Conservation (phyloP, 1,140 invertebrate species). For the Pachypeltis micranthus region DNA sequence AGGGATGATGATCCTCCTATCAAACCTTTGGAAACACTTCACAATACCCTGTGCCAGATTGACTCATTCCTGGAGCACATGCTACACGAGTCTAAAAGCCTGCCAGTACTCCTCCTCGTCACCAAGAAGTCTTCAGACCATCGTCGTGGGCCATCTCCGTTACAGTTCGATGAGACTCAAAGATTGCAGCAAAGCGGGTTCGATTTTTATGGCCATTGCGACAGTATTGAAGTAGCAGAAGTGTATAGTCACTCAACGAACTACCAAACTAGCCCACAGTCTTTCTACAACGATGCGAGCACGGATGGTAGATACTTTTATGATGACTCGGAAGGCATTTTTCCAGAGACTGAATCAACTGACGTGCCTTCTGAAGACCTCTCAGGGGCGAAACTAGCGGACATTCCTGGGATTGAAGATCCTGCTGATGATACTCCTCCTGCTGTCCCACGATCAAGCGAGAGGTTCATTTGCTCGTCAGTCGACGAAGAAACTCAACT, state of each 20-base stretch:
- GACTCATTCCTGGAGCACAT: constrained; percentile 77
- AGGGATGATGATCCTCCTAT: constrained; percentile 85
- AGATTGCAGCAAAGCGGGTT: constrained; percentile 1
- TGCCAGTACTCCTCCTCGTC: constrained; percentile 58
- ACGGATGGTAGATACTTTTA: background rate
- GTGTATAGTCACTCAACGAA: constrained; percentile 16
- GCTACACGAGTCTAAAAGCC: constrained; percentile 55
- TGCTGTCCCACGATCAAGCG: background rate
- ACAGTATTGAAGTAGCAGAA: constrained; percentile 25
- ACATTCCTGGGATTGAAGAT: background rate
- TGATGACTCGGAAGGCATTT: background rate
- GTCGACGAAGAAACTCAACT: background rate
- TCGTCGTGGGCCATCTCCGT: too few species aligned
- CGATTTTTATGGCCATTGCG: constrained; percentile 19
- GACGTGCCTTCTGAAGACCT: background rate
- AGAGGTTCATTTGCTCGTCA: background rate
- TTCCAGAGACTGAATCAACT: background rate
- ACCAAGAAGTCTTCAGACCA: constrained; percentile 39
- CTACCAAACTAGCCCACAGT: background rate
- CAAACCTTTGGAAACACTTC: constrained; percentile 84
- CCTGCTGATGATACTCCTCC: background rate
- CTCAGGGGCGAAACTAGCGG: background rate
- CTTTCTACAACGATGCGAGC: background rate
- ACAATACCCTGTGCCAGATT: constrained; percentile 85
- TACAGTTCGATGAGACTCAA: too few species aligned